Base-by-base conservation (phyloP, 2,113 vertebrate genomes). In the Cephalopholis sonnerati region DNA sequence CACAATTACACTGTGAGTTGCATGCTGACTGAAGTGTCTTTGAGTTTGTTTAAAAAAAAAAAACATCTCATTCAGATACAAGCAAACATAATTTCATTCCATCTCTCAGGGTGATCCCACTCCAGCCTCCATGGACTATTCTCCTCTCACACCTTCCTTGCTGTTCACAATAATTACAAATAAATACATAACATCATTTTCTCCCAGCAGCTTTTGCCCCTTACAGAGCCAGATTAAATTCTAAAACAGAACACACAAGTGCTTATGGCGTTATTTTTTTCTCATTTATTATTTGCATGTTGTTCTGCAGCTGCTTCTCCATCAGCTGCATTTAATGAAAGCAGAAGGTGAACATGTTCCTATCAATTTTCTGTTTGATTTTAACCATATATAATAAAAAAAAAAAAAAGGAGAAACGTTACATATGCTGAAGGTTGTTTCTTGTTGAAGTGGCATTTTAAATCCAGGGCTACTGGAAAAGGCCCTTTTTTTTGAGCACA, bases 101-200 rank as follows among this genome's bases (percentile, higher is more conserved):
- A 8, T 41, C 53, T 55, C 62, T 55, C 62, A 7, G 7, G 36
- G 25, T 18, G 74, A 82, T 71, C 59, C 15, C 53, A 5, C 53
- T 68, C 69, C 32, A 36, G 79, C 54, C 67, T 72, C 58, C 0
- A 3, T 9, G 41, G 67, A 32, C 67, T 12, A 46, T 46, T 48
- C 22, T 53, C n/a, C 44, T 53, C 9, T 24, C 8, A 50, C 73
- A 65, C 62, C 41, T 29, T 82, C 62, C 81, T 54, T 66, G 82
- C 69, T 48, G 67, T 48, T 72, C 44, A 27, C 25, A 36, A 29
- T 68, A 68, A 79, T 84, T 74, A 79, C 69, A 68, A 27, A 74
- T 25, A 55, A 24, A 71, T n/a, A 27, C 24, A 27, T 32, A 32
- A 55, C n/a, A 39, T 55, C 0, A 12, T 57, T 41, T 55, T 18